Evolutionary conservation across 2,113 vertebrate genomes (phyloP).

Genomic region (Podocnemis expansa): DNA sequence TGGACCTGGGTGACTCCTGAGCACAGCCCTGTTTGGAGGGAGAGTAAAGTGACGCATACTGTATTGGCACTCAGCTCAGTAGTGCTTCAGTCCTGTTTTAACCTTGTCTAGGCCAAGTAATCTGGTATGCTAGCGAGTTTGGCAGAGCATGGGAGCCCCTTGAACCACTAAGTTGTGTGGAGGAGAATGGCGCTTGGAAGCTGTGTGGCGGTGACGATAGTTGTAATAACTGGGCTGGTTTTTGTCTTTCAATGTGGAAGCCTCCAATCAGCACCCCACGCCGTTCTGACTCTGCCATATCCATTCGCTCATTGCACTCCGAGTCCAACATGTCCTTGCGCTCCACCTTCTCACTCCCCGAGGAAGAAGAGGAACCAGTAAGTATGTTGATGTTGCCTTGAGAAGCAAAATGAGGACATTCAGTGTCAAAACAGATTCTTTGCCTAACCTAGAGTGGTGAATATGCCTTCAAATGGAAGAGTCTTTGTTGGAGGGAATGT

Average conservation of each 20-base stretch:
- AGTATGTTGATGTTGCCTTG: constrained; percentile 55
- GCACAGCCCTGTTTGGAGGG: background rate
- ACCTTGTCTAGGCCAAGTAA: rapidly evolving
- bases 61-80: background rate
- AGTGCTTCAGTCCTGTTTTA: background rate
- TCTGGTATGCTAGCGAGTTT: background rate
- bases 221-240: background rate
- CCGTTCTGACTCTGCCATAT: constrained; percentile 95
- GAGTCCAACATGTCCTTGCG: constrained; percentile 99
- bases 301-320: constrained; percentile 93
- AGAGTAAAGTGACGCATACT: background rate
- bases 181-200: background rate
- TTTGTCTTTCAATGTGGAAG: constrained; percentile 69
- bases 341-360: constrained; percentile 96
- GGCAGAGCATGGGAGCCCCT: background rate
- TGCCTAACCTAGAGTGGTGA: background rate
- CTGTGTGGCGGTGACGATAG: background rate
- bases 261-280: constrained; percentile 93
- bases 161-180: background rate
- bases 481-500: background rate
- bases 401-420: constrained; percentile 11
- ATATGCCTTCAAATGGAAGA: background rate
- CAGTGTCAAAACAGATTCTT: constrained; percentile 13
- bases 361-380: constrained; percentile 98
- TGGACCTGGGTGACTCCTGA: background rate